These are phyloP conservation scores for Sylvia atricapilla DNA, from an alignment of 2,113 vertebrate species.

Conservation along the genomic window DNA sequence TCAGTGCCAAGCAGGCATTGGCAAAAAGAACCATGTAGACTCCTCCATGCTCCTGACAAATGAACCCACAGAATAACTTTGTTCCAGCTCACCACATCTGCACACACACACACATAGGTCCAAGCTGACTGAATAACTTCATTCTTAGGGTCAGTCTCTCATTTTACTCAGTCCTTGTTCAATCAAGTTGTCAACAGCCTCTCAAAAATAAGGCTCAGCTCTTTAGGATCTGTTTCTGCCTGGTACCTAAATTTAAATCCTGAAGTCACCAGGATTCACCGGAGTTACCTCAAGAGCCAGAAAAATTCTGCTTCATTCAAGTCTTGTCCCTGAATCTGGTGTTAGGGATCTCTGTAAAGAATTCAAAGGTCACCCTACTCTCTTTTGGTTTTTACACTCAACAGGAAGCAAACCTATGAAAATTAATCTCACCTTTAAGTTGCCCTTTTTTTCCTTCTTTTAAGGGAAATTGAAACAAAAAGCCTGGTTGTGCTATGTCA, in stretches of 20 bases:
- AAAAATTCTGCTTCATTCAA: neutral
- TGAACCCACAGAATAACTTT: rapidly evolving
- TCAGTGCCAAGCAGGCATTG: neutral
- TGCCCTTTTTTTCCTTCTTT: neutral
- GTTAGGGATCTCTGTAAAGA: neutral
- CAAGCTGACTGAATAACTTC: neutral
- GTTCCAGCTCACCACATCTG: neutral
- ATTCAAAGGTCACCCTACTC: neutral
- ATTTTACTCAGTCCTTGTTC: neutral
- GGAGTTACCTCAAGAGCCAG: neutral
- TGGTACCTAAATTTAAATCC: neutral
- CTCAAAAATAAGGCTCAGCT: neutral
- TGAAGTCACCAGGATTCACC: neutral
- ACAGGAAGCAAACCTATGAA: neutral
- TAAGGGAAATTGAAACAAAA: neutral
- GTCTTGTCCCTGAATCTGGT: neutral
- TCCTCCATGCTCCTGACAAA: neutral
- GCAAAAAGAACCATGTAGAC: neutral
- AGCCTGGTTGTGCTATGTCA: neutral
- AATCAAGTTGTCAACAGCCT: neutral
- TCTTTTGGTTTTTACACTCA: neutral
- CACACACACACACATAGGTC: neutral
- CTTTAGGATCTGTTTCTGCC: neutral
- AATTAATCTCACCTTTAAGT: neutral
- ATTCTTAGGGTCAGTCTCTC: neutral